Conservation (phyloP, 2,797 vertebrate species). For the Champsocephalus gunnari region DNA sequence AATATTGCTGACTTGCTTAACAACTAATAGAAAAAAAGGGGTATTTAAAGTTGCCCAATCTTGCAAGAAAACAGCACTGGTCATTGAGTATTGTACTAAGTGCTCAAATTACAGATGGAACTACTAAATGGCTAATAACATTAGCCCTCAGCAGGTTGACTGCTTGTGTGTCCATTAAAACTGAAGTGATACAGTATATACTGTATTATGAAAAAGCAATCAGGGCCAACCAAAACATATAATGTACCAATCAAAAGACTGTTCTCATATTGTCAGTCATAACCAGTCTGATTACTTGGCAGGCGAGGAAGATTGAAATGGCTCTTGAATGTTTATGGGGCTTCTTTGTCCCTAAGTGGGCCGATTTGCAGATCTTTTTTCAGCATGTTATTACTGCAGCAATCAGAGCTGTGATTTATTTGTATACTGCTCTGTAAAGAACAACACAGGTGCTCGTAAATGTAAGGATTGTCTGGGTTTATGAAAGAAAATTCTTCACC, state of each 20-base stretch:
- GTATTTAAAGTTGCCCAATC: not conserved
- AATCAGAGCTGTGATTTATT: slow-evolving; percentile 38
- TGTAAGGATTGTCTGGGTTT: not conserved
- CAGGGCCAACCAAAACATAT: not conserved
- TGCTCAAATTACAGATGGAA: slow-evolving; percentile 4
- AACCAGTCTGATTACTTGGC: not conserved
- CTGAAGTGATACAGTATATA: not conserved
- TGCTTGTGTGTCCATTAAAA: not conserved
- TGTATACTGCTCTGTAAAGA: slow-evolving; percentile 22
- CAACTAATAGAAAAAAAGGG: not conserved
- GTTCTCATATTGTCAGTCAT: slow-evolving; percentile 1
- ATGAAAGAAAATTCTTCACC: slow-evolving; percentile 1
- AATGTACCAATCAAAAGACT: not conserved
- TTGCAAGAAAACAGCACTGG: not conserved
- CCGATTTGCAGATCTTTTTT: slow-evolving; percentile 35
- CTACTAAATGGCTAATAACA: not conserved
- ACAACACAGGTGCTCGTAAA: slow-evolving; percentile 24
- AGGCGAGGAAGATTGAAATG: slow-evolving; percentile 20
- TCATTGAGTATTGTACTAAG: not conserved
- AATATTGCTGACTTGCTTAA: not conserved
- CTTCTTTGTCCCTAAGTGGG: slow-evolving; percentile 35
- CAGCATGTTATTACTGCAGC: slow-evolving; percentile 27
- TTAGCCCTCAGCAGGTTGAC: not conserved
- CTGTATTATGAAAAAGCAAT: not conserved
- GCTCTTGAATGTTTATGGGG: slow-evolving; percentile 33